Conservation (phyloP, 30 jellyfish, hydroid and myxozoan genomes). For the Chrysaora quinquecirrha region DNA sequence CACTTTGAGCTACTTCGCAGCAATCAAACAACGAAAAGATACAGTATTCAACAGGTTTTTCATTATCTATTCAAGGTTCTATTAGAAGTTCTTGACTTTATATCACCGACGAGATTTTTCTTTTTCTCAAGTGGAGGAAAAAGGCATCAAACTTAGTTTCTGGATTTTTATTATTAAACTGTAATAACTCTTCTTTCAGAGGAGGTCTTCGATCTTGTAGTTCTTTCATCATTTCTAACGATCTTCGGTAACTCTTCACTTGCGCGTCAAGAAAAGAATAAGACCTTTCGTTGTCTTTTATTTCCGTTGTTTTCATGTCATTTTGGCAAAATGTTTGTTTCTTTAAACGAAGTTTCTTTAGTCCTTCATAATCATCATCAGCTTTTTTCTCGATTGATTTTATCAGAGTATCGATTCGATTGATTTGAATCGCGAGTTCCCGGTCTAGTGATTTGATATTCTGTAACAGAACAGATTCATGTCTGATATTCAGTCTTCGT, state of each 20-base stretch:
- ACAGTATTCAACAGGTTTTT: too few species aligned
- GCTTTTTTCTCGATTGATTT: conserved; percentile 35
- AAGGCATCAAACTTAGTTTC: conserved; percentile 57
- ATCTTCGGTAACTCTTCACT: conserved; percentile 52
- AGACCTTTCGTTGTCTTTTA: neutral
- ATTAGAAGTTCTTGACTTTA: neutral
- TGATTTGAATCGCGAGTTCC: conserved; percentile 15
- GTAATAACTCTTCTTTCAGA: neutral
- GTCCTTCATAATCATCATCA: neutral
- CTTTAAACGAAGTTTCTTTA: neutral
- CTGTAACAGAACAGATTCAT: conserved; percentile 48
- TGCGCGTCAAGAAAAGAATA: conserved; percentile 60
- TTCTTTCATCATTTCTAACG: conserved; percentile 23
- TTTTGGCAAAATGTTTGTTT: neutral
- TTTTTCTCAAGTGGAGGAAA: conserved; percentile 32
- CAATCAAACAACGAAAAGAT: too few species aligned
- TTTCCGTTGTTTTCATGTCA: neutral
- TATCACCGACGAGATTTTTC: neutral
- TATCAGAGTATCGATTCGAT: conserved; percentile 23
- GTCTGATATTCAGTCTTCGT: conserved; percentile 57
- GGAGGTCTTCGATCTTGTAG: neutral
- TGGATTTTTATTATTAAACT: conserved; percentile 7
- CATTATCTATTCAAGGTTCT: too few species aligned
- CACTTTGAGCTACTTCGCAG: too few species aligned
- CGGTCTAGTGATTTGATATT: conserved; percentile 39